Evolutionary conservation across 2,888 invertebrate species (phyloP), one percentile per base, ranked within the genome.

Genomic region (Xylocampa areola): DNA sequence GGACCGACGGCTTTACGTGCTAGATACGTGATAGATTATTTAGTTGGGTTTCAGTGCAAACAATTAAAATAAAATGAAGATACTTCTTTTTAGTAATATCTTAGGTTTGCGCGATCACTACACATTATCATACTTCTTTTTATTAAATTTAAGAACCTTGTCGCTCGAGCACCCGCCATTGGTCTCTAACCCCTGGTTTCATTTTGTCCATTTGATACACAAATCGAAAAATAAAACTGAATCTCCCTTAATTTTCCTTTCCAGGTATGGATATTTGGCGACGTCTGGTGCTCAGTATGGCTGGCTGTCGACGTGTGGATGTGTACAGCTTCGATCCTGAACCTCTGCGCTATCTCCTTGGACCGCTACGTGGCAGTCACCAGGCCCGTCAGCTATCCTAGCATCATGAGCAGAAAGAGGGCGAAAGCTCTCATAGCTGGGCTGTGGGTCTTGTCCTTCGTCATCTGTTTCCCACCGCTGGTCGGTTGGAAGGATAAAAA

Each of bases 291-390:
- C 92, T 97, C 97, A 61, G 96, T 98, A 70, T 99, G 99, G 99
- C 94, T 99, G 66, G 99, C 99, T 0, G 96, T 99, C 53, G 99
- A 99, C 90, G 99, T 99, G 8, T 98, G 99, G 98, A 97, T 99
- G 97, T 99, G 99, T 93, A 99, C 99, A 0, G 98, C 99, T 0
- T 98, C 98, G 77, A 99, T 99, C 80, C 95, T 99, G 76, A 99
- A 99, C 91, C 95, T 99, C 50, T 98, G 98, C 86, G 99, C 98
- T 78, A 99, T 99, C 85, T 98, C 98, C 11, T 94, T 99, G 84
- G 97, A 98, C 94, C 95, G 99, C 89, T 99, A 99, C 94, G 97
- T 99, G 78, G 99, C 99, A 17, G 99, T 99, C 61, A 99, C 99
- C 32, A 95, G 98, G 49, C 99, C 99, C 0, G 97, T 99, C 80